Conservation (phyloP, 2,113 vertebrate genomes). For the Heloderma charlesbogerti region DNA sequence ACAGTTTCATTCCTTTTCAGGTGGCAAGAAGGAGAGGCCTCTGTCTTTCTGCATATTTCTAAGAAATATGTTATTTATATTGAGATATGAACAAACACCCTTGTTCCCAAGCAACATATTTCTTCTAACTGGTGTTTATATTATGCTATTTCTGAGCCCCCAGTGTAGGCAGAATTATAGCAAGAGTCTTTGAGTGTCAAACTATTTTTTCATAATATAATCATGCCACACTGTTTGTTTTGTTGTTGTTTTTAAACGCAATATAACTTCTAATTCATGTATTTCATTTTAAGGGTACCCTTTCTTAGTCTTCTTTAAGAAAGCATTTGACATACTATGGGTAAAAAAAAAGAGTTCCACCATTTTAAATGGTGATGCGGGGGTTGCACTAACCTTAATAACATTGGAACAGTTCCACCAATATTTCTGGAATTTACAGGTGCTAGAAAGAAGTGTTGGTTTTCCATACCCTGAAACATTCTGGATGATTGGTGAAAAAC, state of each 20-base stretch:
- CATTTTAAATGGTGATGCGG: too few species aligned
- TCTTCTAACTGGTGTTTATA: slow-evolving; percentile 57
- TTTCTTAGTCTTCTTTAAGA: slow-evolving; percentile 23
- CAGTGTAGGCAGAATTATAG: slow-evolving; percentile 49
- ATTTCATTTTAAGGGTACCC: slow-evolving; percentile 23
- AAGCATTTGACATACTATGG: slow-evolving; percentile 29
- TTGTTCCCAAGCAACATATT: slow-evolving; percentile 74
- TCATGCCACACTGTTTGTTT: slow-evolving; percentile 33
- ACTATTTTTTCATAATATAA: slow-evolving; percentile 52
- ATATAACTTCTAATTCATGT: slow-evolving; percentile 45
- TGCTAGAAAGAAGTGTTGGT: too few species aligned
- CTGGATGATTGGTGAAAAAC: too few species aligned
- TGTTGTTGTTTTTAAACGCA: slow-evolving; percentile 11
- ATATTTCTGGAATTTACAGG: too few species aligned
- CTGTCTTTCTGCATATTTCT: slow-evolving; percentile 36
- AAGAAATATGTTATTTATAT: slow-evolving; percentile 55
- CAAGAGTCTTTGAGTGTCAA: slow-evolving; percentile 65
- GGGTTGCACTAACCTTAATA: too few species aligned
- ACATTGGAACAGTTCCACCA: too few species aligned
- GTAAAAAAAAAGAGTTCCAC: too few species aligned
- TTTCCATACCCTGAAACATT: too few species aligned
- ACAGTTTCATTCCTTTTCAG: not conserved
- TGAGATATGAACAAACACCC: slow-evolving; percentile 59
- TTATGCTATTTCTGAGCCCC: slow-evolving; percentile 71
- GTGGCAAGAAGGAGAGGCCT: not conserved